phyloP scores from a whole-genome alignment of 1,140 invertebrate genomes.

The Pemphigus obesinymphae region DNA sequence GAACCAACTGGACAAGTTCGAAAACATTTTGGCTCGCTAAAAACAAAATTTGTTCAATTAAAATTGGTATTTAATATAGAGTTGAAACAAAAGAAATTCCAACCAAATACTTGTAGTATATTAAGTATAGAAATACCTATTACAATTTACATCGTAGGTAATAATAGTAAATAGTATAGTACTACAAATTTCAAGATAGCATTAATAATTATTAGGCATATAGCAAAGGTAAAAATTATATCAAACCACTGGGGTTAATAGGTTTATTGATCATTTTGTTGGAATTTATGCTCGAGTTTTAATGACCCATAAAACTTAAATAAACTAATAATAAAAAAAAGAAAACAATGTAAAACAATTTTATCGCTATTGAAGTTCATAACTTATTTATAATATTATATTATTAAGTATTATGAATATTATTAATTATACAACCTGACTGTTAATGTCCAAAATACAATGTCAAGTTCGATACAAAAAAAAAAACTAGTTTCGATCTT shows the following conservation, averaged over 20 bases:
- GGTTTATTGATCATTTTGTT: background rate
- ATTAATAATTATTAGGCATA: too few relatives aligned
- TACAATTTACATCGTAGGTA: background rate
- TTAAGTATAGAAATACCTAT: background rate
- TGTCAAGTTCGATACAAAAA: conserved; percentile 16
- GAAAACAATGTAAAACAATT: background rate
- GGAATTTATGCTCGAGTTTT: background rate
- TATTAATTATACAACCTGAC: background rate
- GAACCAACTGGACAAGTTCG: conserved; percentile 34
- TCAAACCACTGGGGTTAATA: too few relatives aligned
- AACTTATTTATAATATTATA: too few relatives aligned
- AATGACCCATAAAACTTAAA: background rate
- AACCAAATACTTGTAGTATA: background rate
- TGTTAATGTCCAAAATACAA: background rate
- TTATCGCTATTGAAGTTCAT: background rate
- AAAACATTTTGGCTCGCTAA: conserved; percentile 32
- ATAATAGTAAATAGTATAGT: too few relatives aligned
- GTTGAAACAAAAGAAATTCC: background rate
- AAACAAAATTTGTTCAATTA: background rate
- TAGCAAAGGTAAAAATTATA: too few relatives aligned
- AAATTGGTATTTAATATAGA: too few relatives aligned
- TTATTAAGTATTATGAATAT: background rate
- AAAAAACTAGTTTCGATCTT: conserved; percentile 16
- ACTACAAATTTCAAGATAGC: background rate
- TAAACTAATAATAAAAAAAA: background rate